A percentile compares a stretch with the other conserved stretches of the same genome.
phyloP scores from a whole-genome alignment of 2,888 invertebrate genomes.

The Noctua pronuba region DNA sequence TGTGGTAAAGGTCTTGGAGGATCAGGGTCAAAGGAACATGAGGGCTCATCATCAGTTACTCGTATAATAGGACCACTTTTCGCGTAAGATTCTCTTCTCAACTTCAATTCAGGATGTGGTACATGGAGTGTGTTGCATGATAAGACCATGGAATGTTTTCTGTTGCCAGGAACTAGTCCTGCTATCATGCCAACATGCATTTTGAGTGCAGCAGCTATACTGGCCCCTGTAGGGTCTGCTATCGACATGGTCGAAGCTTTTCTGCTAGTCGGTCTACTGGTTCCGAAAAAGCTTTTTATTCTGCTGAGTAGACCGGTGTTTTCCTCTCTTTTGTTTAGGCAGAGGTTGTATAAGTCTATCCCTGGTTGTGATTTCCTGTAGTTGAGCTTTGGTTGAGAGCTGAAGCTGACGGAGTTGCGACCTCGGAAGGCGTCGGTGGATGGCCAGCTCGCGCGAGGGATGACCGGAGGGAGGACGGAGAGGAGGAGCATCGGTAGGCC shows the following conservation, averaged over 20 bases:
- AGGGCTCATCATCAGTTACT: slow-evolving; percentile 88
- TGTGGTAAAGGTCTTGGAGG: slow-evolving; percentile 74
- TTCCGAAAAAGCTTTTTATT: slow-evolving; percentile 91
- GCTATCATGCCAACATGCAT: slow-evolving; percentile 94
- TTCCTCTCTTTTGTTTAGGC: slow-evolving; percentile 89
- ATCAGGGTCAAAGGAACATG: slow-evolving; percentile 81
- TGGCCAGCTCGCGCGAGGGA: slow-evolving; percentile 94
- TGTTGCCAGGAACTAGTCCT: slow-evolving; percentile 92
- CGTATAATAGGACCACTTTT: slow-evolving; percentile 92
- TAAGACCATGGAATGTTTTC: slow-evolving; percentile 90
- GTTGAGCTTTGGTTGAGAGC: slow-evolving; percentile 92
- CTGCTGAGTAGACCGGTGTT: slow-evolving; percentile 90
- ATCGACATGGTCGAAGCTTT: slow-evolving; percentile 93
- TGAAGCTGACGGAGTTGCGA: slow-evolving; percentile 91
- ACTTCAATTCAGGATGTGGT: slow-evolving; percentile 83
- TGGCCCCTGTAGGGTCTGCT: slow-evolving; percentile 89
- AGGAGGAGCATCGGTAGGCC: slow-evolving; percentile 93
- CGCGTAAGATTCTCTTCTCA: slow-evolving; percentile 89
- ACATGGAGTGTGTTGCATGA: slow-evolving; percentile 92
- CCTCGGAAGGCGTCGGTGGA: slow-evolving; percentile 92
- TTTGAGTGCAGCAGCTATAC: slow-evolving; percentile 93
- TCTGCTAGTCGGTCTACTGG: slow-evolving; percentile 91
- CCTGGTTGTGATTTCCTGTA: slow-evolving; percentile 90
- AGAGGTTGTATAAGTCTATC: slow-evolving; percentile 91
- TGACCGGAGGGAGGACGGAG: slow-evolving; percentile 94